Base-by-base conservation (phyloP, 2,113 vertebrate species). In the Seriola dumerili region DNA sequence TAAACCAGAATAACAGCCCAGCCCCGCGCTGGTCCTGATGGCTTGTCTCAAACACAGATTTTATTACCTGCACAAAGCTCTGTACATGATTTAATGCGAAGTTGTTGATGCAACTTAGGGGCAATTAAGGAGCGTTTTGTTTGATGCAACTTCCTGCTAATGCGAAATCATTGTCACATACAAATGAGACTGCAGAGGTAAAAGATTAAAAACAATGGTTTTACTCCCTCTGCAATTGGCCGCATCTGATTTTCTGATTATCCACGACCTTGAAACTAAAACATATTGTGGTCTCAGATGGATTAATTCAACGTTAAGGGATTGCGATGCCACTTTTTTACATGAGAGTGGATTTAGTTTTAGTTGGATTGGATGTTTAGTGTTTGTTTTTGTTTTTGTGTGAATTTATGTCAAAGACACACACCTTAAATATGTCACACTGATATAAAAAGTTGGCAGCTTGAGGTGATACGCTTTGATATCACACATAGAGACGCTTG, bases 361-460 rank as follows among this genome's bases (percentile, higher is more conserved):
- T 55, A 17, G 34, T 19, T n/a, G 25, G 36, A 36, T 44, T 70
- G 42, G 1, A 63, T 69, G 42, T 19, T 50, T 50, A 59, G 38
- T 63, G 5, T 67, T 59, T 77, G 58, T 86, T 21, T 58, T 34
- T 38, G 7, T 23, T 29, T 29, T 29, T 44, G 48, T 67, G 62
- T 50, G 12, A 5, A 16, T 72, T 12, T 54, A 4, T 46, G 46
- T 66, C 73, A 76, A 36, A 71, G 44, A 75, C 32, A 12, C 13
- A 16, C n/a, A 16, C 48, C 29, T 32, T 62, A 55, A 62, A 74
- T 19, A 63, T 69, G 48, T 77, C 81, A 70, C 42, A 50, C 50
- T 42, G 36, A 86, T 70, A 72, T 57, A 72, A 87, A 80, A 23
- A 52, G 50, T 72, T 58, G 61, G 55, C 59, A 85, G 70, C 65